phyloP scores from a whole-genome alignment of 2,113 vertebrate species.

The Chaenogobius annularis region DNA sequence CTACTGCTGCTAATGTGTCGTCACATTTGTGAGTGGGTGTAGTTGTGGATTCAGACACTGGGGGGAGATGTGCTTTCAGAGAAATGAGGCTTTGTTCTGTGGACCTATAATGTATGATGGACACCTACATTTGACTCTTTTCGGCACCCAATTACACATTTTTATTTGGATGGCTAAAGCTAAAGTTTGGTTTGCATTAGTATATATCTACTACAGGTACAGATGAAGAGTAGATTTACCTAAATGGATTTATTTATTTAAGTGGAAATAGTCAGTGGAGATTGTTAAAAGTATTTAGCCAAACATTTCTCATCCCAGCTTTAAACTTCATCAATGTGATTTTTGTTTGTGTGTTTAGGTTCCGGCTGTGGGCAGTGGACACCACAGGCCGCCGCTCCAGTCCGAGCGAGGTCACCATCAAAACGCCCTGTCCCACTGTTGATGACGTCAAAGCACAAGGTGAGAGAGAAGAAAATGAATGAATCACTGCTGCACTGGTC shows the following conservation, averaged over 20 bases:
- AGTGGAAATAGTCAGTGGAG: neutral
- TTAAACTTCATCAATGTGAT: neutral
- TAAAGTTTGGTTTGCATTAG: no score
- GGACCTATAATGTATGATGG: neutral
- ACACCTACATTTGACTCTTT: neutral
- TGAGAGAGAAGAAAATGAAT: conserved; percentile 59
- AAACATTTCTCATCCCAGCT: neutral
- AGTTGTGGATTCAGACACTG: conserved; percentile 50
- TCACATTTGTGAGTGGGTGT: conserved; percentile 24
- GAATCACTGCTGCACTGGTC: conserved; percentile 1
- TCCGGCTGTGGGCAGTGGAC: conserved; percentile 95
- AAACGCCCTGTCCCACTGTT: conserved; percentile 94
- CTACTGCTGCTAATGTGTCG: neutral
- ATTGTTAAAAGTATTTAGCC: neutral
- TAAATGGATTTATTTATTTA: neutral
- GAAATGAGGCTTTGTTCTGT: conserved; percentile 7
- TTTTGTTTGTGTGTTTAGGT: conserved; percentile 74
- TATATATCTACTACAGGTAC: neutral
- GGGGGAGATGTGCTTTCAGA: conserved; percentile 61
- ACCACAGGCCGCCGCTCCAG: conserved; percentile 93
- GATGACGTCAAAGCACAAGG: conserved; percentile 98
- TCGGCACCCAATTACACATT: no score
- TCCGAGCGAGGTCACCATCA: conserved; percentile 92
- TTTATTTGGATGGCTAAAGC: no score
- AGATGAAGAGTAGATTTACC: neutral